Evolutionary conservation across 2,113 vertebrate genomes (phyloP).

Genomic region (Chloebia gouldiae): DNA sequence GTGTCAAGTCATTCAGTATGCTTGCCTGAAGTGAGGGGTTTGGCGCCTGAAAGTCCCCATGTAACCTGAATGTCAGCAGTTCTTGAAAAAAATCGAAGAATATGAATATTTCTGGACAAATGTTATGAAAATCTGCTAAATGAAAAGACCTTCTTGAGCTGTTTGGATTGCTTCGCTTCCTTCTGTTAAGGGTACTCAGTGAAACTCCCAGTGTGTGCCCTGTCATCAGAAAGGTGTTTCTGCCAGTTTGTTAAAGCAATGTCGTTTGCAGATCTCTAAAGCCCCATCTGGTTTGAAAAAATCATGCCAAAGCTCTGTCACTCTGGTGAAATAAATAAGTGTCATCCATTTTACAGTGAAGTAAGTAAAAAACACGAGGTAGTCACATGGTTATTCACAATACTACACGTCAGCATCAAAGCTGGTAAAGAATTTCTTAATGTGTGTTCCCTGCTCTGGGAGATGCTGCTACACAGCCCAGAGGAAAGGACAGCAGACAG

Average conservation of each 20-base stretch:
- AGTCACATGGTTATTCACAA: background rate
- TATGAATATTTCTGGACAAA: background rate
- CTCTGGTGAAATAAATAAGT: background rate
- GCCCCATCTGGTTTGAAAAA: background rate
- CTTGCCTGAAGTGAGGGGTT: background rate
- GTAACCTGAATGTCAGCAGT: background rate
- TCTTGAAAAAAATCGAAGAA: background rate
- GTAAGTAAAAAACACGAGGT: background rate
- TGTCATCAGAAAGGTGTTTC: background rate
- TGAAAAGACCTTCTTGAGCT: background rate
- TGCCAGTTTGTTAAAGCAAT: background rate
- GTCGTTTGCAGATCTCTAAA: background rate
- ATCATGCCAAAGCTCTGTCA: background rate
- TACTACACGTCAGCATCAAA: background rate
- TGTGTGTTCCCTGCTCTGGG: background rate
- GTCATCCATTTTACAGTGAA: background rate
- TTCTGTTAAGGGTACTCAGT: background rate
- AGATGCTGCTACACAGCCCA: background rate
- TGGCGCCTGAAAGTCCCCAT: background rate
- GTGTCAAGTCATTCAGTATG: background rate
- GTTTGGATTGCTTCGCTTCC: background rate
- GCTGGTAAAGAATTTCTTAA: background rate
- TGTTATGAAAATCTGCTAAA: background rate
- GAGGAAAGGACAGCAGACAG: background rate
- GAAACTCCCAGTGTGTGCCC: background rate